Evolutionary conservation across 2,888 invertebrate species (phyloP).

Genomic region (Apamea monoglypha): DNA sequence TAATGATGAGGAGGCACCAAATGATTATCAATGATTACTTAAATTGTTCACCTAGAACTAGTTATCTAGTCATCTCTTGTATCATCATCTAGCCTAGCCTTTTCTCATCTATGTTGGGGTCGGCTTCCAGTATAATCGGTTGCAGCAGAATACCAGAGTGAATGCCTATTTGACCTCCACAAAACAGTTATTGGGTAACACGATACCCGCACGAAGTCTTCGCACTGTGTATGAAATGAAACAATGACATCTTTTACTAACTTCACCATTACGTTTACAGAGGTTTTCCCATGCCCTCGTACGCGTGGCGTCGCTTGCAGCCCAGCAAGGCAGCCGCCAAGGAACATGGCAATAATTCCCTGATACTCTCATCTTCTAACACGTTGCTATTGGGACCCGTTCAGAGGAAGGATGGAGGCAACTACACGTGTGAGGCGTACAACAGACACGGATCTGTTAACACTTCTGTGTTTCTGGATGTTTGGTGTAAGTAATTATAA

Average conservation of each 20-base stretch:
- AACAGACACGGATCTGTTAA: conserved; percentile 95
- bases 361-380: conserved; percentile 83
- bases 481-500: conserved; percentile 93
- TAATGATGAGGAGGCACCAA: too few species aligned
- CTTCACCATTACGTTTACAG: conserved; percentile 68
- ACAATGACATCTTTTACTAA: not conserved
- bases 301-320: conserved; percentile 93
- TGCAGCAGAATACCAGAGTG: not conserved
- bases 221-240: not conserved
- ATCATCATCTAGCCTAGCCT: not conserved
- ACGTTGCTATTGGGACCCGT: conserved; percentile 91
- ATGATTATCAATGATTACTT: not conserved
- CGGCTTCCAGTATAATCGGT: not conserved
- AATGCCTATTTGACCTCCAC: not conserved
- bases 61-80: not conserved
- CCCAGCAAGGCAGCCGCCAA: conserved; percentile 73
- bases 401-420: conserved; percentile 93
- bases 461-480: conserved; percentile 93
- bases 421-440: conserved; percentile 94
- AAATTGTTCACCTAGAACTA: not conserved
- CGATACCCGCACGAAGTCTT: not conserved
- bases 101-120: not conserved
- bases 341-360: conserved; percentile 78
- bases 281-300: conserved; percentile 93
- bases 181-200: not conserved